Evolutionary conservation across 2,113 vertebrate genomes (phyloP), one percentile per base, ranked within the genome.

Genomic region (Clarias batrachus): DNA sequence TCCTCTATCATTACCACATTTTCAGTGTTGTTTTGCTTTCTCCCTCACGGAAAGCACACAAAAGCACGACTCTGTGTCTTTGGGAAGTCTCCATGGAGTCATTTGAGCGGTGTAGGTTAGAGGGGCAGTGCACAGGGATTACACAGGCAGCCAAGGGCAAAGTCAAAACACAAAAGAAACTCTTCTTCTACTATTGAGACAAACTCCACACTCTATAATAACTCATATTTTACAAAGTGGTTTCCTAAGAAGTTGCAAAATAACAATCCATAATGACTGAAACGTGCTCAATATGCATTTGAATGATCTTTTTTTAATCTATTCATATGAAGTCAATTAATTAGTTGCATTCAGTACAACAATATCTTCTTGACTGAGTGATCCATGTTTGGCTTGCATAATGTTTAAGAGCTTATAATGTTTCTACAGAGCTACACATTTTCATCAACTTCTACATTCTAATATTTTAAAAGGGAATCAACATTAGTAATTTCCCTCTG

Each of bases 81-180:
- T 6, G 21, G 52, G 33, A 78, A 2, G 27, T 80, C 63, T 68
- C 84, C 17, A 12, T 19, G 76, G 84, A 85, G 62, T 56, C 74
- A 65, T 68, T 66, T 56, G 52, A 70, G 84, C 1, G 3, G 52
- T 68, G 68, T n/a, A 65, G 84, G 73, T 66, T 66, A 78, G 84
- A 68, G 27, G 84, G 60, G 48, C 60, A 37, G 16, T 41, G 21
- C 12, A 79, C 62, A 37, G 30, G 52, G 63, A 85, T 85, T 85
- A 85, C 84, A 79, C 4, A 16, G 59, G 76, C 84, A 80, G 52
- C 84, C 62, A 68, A 85, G 76, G 76, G 84, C 84, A 85, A 80
- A 85, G 84, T 85, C 84, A 85, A 41, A 68, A 79, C 74, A 85
- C 54, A 66, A 7, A 16, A 80, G 48, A 70, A 80, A 80, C 48